phyloP scores from a whole-genome alignment of 1,140 invertebrate species.

The Dolichoris vasculosae region DNA sequence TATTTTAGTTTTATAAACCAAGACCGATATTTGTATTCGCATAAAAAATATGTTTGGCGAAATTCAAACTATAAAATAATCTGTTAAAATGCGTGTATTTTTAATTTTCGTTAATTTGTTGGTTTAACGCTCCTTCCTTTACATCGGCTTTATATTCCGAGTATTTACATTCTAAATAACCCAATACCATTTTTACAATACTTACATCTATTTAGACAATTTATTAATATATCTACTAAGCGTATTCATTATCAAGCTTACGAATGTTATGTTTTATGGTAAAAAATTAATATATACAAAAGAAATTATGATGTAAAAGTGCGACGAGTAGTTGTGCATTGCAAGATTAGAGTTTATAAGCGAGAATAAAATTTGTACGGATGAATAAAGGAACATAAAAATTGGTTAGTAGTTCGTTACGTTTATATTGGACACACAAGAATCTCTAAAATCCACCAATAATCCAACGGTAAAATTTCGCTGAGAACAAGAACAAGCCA shows the following conservation, averaged over 20 bases:
- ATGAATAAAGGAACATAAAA: not conserved
- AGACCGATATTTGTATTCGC: not conserved
- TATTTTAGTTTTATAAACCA: not conserved
- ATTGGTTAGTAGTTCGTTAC: not conserved
- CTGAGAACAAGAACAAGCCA: not conserved
- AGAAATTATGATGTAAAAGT: not conserved
- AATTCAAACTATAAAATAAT: not conserved
- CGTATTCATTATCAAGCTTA: not conserved
- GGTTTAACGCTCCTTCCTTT: not conserved
- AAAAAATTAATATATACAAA: not conserved
- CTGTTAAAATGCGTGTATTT: not conserved
- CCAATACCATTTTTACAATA: not conserved
- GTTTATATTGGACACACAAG: not conserved
- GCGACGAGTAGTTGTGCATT: not conserved
- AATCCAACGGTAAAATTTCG: constrained; percentile 4
- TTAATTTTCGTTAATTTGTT: not conserved
- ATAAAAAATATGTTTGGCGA: not conserved
- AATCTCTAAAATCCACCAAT: not conserved
- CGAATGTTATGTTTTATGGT: not conserved
- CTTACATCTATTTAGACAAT: not conserved
- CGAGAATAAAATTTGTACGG: not conserved
- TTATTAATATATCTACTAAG: not conserved
- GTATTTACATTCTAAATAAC: not conserved
- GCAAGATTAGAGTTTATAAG: not conserved
- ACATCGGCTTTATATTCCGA: not conserved